These are phyloP conservation scores for Salvelinus alpinus DNA, from an alignment of 2,113 vertebrate genomes.

Conservation along the genomic window DNA sequence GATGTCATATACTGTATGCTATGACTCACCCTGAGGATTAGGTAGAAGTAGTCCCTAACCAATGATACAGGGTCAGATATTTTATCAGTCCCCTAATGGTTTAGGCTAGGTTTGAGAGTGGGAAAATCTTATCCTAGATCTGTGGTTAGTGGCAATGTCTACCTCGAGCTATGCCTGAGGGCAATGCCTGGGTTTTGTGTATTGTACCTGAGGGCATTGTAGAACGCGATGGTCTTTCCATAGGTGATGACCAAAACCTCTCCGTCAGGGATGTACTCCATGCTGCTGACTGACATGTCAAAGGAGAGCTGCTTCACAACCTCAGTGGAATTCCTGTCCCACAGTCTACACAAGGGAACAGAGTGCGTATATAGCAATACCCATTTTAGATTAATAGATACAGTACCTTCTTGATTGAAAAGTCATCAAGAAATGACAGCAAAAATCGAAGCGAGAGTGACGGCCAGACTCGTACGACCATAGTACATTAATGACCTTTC, in stretches of 20 bases:
- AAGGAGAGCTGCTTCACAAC: conserved; percentile 88
- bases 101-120: no score
- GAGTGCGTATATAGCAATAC: neutral
- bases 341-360: conserved; percentile 76
- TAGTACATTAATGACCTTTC: neutral
- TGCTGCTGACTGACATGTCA: conserved; percentile 90
- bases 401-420: neutral
- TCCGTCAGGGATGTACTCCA: conserved; percentile 93
- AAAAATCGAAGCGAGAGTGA: no score
- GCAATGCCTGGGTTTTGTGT: no score
- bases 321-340: conserved; percentile 88
- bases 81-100: no score
- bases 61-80: no score
- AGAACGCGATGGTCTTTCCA: conserved; percentile 92
- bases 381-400: neutral
- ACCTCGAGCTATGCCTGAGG: no score
- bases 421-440: neutral
- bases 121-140: no score
- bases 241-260: conserved; percentile 94
- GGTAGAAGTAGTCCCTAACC: no score
- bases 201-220: conserved; percentile 89
- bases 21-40: no score
- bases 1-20: no score
- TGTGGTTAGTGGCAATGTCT: no score
- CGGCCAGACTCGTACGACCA: no score